A percentile compares a stretch with the other conserved stretches of the same genome.
Conservation (phyloP, 2,797 vertebrate genomes). For the Periparus ater region DNA sequence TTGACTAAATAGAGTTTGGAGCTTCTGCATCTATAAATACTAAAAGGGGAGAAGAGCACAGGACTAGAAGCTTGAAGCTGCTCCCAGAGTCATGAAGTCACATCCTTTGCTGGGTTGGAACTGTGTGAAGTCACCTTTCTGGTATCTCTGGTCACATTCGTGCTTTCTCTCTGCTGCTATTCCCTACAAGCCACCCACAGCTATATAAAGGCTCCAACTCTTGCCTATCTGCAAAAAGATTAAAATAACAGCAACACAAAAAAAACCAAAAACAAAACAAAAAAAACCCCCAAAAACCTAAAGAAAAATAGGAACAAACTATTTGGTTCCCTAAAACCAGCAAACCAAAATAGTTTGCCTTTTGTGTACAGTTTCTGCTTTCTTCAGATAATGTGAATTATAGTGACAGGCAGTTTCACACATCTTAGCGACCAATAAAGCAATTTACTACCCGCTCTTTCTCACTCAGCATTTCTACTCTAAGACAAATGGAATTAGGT, state of each 20-base stretch:
- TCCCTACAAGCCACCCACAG: background rate
- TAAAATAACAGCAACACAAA: no score
- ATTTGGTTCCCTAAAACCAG: background rate
- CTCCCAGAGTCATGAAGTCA: background rate
- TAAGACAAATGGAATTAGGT: background rate
- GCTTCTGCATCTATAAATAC: background rate
- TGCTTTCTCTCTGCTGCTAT: background rate
- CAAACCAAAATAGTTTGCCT: background rate
- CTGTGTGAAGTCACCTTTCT: background rate
- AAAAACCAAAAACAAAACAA: no score
- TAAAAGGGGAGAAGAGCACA: background rate
- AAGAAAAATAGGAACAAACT: background rate
- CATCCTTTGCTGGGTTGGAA: background rate
- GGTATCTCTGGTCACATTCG: background rate
- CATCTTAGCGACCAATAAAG: background rate
- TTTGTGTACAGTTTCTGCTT: background rate
- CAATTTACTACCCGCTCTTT: background rate
- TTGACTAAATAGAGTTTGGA: background rate
- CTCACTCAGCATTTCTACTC: background rate
- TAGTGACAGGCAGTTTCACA: background rate
- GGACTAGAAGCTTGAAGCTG: background rate
- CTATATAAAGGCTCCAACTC: background rate
- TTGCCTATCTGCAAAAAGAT: background rate
- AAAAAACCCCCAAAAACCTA: no score
- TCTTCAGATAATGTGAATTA: background rate